Evolutionary conservation across 1,140 invertebrate genomes (phyloP), one percentile per base, ranked within the genome.

Genomic region (Tetramorium simillimum): DNA sequence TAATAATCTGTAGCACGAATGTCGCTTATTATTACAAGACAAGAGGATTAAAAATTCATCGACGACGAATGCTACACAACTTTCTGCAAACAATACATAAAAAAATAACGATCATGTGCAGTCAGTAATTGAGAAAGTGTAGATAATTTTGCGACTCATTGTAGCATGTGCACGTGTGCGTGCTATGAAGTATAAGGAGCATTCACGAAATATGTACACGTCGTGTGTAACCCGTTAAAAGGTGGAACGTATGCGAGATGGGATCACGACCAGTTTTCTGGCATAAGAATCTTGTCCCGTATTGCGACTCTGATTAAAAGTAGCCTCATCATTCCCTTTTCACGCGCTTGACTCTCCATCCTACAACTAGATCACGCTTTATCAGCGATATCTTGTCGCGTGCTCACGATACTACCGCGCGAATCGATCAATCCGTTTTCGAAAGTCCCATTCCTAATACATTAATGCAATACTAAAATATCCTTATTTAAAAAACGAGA

Each of bases 281-380:
- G 4, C n/a, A n/a, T 70, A 69, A 53, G 62, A 80, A 69, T 81
- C 33, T 37, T n/a, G 62, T 80, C 7, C 21, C 21, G 21, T 51
- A 56, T 24, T 21, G 72, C 72, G 18, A 43, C 21, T 69, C 46
- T 53, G 77, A 69, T 81, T 70, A 81, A 81, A 28, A 69, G 18
- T 33, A 70, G 21, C 21, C 62, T 69, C 76, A 18, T 78, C 33
- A 69, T 81, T 81, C 62, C 46, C 28, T 70, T 81, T 53, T 81
- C 46, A 53, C 21, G 16, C 21, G 43, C 24, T 69, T 40, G 9
- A 51, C 62, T 81, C 51, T 37, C 33, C 9, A 46, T 69, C 9
- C 33, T 16, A 16, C 3, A n/a, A 53, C 46, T 69, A 80, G 62
- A 80, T 49, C n/a, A 63, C 14, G 40, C 12, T 53, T 16, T 69